phyloP scores from a whole-genome alignment of 1,140 invertebrate genomes.

The Drosophila funebris region DNA sequence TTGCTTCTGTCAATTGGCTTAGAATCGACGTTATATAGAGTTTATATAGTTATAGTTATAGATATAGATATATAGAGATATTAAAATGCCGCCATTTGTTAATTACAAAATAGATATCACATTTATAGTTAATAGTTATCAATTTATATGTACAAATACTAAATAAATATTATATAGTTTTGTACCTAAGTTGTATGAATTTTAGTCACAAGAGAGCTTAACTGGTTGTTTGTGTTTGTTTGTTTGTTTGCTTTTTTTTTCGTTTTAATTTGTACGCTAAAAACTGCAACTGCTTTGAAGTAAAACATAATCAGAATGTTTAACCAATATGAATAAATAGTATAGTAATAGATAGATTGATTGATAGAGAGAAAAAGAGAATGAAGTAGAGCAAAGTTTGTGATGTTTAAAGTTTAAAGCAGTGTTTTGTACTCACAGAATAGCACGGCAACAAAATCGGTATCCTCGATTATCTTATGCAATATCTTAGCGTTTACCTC shows the following conservation, averaged over 20 bases:
- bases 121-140: slow-evolving; percentile 39
- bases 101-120: slow-evolving; percentile 61
- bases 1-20: slow-evolving; percentile 28
- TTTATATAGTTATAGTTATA: not conserved
- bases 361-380: slow-evolving; percentile 22
- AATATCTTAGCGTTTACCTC: slow-evolving; percentile 97
- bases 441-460: slow-evolving; percentile 95
- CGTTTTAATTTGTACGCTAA: slow-evolving; percentile 52
- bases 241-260: slow-evolving; percentile 17
- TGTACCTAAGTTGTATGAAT: slow-evolving; percentile 69
- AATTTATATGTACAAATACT: slow-evolving; percentile 50
- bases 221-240: slow-evolving; percentile 57
- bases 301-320: slow-evolving; percentile 58
- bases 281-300: slow-evolving; percentile 83
- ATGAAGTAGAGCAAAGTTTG: not conserved
- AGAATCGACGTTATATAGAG: not conserved
- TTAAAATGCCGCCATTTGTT: slow-evolving; percentile 44
- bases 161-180: slow-evolving; percentile 47
- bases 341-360: slow-evolving; percentile 30
- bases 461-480: slow-evolving; percentile 95
- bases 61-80: slow-evolving; percentile 3
- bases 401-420: not conserved
- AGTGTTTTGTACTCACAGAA: slow-evolving; percentile 92
- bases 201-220: slow-evolving; percentile 80
- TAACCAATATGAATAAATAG: slow-evolving; percentile 47